A percentile compares a stretch with the other conserved stretches of the same genome.
These are phyloP conservation scores for Theristicus caerulescens DNA, from an alignment of 2,113 vertebrate species.

Conservation along the genomic window DNA sequence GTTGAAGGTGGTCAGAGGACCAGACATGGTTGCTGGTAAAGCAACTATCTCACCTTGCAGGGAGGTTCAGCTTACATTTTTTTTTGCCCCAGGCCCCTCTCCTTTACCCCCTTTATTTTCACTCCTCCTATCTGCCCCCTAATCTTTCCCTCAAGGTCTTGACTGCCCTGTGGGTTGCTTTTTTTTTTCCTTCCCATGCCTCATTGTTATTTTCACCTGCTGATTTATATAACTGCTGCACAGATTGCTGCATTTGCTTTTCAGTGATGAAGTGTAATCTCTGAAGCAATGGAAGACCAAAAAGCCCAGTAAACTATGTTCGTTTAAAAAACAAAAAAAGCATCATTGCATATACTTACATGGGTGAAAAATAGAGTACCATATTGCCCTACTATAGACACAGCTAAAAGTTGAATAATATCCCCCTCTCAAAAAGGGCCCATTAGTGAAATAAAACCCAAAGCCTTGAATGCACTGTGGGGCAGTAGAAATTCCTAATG, in stretches of 20 bases:
- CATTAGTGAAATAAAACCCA: background rate
- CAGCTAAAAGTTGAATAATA: background rate
- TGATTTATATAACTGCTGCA: background rate
- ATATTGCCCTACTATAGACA: background rate
- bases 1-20: background rate
- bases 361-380: background rate
- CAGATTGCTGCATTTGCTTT: background rate
- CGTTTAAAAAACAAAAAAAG: background rate
- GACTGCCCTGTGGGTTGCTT: accelerated
- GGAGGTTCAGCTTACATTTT: background rate
- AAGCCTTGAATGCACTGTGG: background rate
- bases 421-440: background rate
- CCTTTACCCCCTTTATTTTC: background rate
- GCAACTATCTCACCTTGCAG: background rate
- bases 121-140: background rate
- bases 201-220: background rate
- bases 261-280: background rate
- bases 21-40: background rate
- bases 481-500: background rate
- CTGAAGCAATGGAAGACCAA: background rate
- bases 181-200: background rate
- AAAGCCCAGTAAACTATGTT: background rate
- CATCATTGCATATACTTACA: background rate
- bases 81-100: background rate
- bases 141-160: background rate